Percentiles rank a stretch among this genome's conserved stretches.
Conservation (phyloP, 2,113 vertebrate genomes). For the Mus musculus region DNA sequence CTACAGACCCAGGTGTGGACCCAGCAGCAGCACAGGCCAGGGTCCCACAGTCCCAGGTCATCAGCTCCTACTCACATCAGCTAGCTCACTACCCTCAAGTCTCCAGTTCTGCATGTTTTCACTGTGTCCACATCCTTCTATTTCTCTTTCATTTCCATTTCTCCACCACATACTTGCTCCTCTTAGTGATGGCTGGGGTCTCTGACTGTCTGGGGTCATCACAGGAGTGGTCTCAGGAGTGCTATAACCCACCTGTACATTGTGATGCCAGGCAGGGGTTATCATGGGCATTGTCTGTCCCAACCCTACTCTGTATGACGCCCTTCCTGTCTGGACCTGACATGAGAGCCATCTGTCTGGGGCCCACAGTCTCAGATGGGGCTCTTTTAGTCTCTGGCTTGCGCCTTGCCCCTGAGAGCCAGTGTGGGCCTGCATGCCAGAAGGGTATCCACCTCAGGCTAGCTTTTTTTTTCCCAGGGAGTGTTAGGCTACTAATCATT, state of each 20-base stretch:
- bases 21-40: neutral
- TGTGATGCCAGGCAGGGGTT: neutral
- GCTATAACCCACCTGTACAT: neutral
- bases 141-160: neutral
- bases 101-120: no score
- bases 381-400: neutral
- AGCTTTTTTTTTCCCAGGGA: neutral
- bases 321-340: neutral
- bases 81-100: no score
- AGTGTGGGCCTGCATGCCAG: neutral
- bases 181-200: neutral
- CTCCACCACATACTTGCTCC: neutral
- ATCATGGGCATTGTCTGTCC: neutral
- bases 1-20: neutral
- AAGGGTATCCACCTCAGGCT: neutral
- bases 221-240: neutral
- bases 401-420: neutral
- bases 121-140: neutral
- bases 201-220: neutral
- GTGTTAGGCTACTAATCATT: neutral
- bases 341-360: neutral
- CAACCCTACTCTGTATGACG: neutral
- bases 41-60: neutral
- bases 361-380: neutral
- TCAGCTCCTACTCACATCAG: neutral